Evolutionary conservation across 2,888 invertebrate genomes (phyloP), one percentile per base, ranked within the genome.

Genomic region (Ceratothoa steindachneri): DNA sequence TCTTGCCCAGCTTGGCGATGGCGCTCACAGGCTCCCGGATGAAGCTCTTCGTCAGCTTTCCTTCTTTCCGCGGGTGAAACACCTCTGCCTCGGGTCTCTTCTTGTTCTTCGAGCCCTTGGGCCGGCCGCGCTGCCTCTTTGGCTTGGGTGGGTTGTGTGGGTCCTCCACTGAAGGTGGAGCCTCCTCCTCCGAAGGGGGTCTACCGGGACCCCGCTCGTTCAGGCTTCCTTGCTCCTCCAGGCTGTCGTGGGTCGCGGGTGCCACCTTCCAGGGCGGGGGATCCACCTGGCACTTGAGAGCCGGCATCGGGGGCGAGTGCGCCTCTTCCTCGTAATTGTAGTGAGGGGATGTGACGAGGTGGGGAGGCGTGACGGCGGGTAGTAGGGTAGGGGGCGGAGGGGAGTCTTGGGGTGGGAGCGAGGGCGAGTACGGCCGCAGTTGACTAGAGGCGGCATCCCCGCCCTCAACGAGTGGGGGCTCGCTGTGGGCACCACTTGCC

Each of bases 101-200:
- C 66, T 80, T 81, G 24, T 80, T 81, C 30, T 80, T 80, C 5
- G 81, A 79, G 67, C 82, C 81, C 75, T 82, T 82, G 0, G 83
- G 83, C 80, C 83, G 81, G 5, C 83, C 83, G 28, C 79, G 65
- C 22, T 82, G 83, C 30, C 83, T 82, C 78, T 82, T 77, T 19
- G 73, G 69, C 55, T 41, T 67, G 28, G 3, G n/a, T 60, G 73
- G 22, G 9, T 15, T 4, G n/a, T 67, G 27, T 9, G 29, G 19
- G 1, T n/a, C 30, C 19, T 71, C 68, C 1, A 30, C n/a, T 2
- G 27, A 60, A n/a, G n/a, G n/a, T n/a, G n/a, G n/a, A n/a, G n/a
- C n/a, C n/a, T n/a, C n/a, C 1, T 31, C 30, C 22, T 65, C 22
- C 9, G 5, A 5, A 9, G 55, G 28, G 51, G 75, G 74, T 69